Evolutionary conservation across 1,140 invertebrate genomes (phyloP).

Genomic region (Schlechtendalia chinensis): DNA sequence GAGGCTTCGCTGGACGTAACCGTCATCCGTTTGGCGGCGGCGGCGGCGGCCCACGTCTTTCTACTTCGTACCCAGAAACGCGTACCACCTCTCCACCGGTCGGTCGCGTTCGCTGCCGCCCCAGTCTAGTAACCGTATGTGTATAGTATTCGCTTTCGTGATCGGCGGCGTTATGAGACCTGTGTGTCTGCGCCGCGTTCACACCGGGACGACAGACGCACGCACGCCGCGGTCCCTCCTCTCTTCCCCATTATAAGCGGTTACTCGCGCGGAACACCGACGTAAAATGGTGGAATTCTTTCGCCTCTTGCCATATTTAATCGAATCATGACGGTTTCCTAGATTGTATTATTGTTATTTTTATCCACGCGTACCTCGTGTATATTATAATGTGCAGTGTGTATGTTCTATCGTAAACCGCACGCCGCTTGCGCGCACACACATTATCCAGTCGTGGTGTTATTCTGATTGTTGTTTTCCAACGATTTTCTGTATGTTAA

Average conservation of each 20-base stretch:
- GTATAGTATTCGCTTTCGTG: slow-evolving; percentile 43
- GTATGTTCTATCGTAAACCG: not conserved
- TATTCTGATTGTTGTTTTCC: not conserved
- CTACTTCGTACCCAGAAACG: slow-evolving; percentile 38
- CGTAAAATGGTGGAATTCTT: not conserved
- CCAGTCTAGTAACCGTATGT: not conserved
- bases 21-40: slow-evolving; percentile 42
- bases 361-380: not conserved
- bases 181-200: slow-evolving; percentile 12
- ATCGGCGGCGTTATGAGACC: slow-evolving; percentile 25
- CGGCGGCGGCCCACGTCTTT: slow-evolving; percentile 45
- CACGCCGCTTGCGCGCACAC: no score
- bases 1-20: slow-evolving; percentile 45
- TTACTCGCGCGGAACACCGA: not conserved
- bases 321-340: slow-evolving; percentile 34
- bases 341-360: not conserved
- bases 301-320: slow-evolving; percentile 10
- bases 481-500: not conserved
- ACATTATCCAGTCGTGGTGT: not conserved
- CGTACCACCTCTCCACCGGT: not conserved
- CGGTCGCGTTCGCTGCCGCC: not conserved
- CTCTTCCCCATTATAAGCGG: not conserved
- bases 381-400: slow-evolving; percentile 10
- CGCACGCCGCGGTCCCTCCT: not conserved
- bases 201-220: slow-evolving; percentile 6